phyloP scores from a whole-genome alignment of 2,113 vertebrate species.

The Sander lucioperca region DNA sequence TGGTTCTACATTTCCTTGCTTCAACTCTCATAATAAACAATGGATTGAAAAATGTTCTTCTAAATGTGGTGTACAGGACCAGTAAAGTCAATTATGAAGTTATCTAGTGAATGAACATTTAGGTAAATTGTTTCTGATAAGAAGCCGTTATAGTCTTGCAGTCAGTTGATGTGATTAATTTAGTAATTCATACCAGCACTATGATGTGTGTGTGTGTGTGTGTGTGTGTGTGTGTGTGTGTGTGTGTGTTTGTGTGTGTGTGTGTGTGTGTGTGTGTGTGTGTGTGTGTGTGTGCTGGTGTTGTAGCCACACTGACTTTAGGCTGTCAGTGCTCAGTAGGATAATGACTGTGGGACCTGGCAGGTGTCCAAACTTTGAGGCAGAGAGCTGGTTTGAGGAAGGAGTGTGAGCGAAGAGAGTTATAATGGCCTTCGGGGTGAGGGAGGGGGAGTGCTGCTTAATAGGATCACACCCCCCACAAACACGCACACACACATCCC shows the following conservation, averaged over 20 bases:
- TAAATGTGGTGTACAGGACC: neutral
- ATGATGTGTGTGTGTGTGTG: neutral
- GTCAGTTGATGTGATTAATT: neutral
- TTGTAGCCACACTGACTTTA: constrained; percentile 68
- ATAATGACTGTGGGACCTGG: constrained; percentile 78
- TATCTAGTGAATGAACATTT: neutral
- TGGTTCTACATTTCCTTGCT: neutral
- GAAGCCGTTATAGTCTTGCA: neutral
- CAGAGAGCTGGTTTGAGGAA: constrained; percentile 40
- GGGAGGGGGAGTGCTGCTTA: constrained; percentile 18
- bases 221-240: constrained; percentile 2
- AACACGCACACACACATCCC: constrained; percentile 6
- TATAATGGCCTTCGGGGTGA: constrained; percentile 43
- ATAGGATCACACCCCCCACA: constrained; percentile 48
- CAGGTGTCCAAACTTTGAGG: constrained; percentile 72
- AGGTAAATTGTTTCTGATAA: neutral
- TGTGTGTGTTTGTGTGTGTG: constrained; percentile 20
- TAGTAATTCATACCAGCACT: neutral
- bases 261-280: constrained; percentile 37
- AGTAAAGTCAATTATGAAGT: neutral
- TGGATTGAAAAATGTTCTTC: neutral
- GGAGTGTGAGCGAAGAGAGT: constrained; percentile 36
- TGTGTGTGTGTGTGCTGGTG: constrained; percentile 34
- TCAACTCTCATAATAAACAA: neutral
- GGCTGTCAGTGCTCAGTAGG: constrained; percentile 75